A percentile compares a stretch with the other conserved stretches of the same genome.
Evolutionary conservation across 2,113 vertebrate genomes (phyloP).

Genomic region (Prietella phreatophila): DNA sequence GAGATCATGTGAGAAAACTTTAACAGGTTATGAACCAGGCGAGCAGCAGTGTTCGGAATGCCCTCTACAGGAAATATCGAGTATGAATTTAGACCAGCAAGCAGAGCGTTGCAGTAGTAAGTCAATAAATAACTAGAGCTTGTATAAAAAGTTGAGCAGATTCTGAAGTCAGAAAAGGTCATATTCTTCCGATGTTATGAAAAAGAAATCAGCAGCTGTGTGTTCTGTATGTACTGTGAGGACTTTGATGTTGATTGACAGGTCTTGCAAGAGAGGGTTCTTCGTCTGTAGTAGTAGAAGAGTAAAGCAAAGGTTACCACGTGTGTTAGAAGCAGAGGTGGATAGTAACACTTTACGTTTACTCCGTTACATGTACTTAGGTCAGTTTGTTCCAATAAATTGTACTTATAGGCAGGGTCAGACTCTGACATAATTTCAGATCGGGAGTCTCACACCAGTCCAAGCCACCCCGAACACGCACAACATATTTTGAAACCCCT

Average conservation of each 20-base stretch:
- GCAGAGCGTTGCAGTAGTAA: neutral
- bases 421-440: too few relatives aligned
- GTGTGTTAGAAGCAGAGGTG: neutral
- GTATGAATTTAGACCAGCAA: neutral
- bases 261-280: neutral
- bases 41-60: neutral
- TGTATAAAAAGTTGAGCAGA: constrained; percentile 1
- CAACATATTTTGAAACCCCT: too few relatives aligned
- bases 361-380: too few relatives aligned
- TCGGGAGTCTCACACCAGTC: too few relatives aligned
- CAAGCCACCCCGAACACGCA: too few relatives aligned
- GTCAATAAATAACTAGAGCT: neutral
- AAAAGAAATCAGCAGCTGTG: neutral
- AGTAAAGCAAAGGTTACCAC: neutral
- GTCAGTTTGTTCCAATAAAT: too few relatives aligned
- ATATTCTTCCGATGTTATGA: neutral
- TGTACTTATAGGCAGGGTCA: too few relatives aligned
- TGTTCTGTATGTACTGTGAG: neutral
- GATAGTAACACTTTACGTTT: too few relatives aligned
- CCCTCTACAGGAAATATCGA: neutral
- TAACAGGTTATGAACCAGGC: neutral
- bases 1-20: neutral
- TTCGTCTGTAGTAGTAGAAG: neutral
- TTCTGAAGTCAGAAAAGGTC: constrained; percentile 15
- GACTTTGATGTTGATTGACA: neutral